A percentile compares a stretch with the other conserved stretches of the same genome.
These are phyloP conservation scores for Vesta saturnalis DNA, from an alignment of 2,888 invertebrate species.

Conservation along the genomic window DNA sequence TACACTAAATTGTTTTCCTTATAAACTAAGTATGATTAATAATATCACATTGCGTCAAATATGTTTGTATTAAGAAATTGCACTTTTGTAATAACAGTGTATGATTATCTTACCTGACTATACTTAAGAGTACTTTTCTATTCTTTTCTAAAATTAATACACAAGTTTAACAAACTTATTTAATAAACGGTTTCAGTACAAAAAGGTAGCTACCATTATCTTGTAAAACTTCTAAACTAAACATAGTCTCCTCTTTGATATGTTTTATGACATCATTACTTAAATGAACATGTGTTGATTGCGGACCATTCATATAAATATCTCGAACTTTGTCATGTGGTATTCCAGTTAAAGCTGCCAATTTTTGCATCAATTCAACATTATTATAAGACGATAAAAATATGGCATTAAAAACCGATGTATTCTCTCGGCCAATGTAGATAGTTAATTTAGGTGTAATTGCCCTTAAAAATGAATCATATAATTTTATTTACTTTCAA, in stretches of 20 bases:
- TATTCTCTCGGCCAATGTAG: slow-evolving; percentile 79
- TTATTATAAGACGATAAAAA: slow-evolving; percentile 78
- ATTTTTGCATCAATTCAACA: slow-evolving; percentile 72
- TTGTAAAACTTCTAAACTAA: slow-evolving; percentile 52
- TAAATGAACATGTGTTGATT: slow-evolving; percentile 83
- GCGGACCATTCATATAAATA: slow-evolving; percentile 83
- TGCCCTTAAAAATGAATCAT: slow-evolving; percentile 60
- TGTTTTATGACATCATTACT: slow-evolving; percentile 88
- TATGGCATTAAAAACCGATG: slow-evolving; percentile 79
- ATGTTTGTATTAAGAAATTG: no score
- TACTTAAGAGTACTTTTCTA: no score
- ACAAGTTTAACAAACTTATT: no score
- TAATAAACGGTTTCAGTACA: slow-evolving; percentile 33
- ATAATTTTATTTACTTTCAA: neutral
- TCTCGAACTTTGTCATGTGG: slow-evolving; percentile 61
- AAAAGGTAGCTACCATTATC: slow-evolving; percentile 42
- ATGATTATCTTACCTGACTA: no score
- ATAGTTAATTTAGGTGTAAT: slow-evolving; percentile 83
- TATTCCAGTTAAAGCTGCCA: slow-evolving; percentile 69
- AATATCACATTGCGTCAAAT: no score
- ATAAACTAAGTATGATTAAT: no score
- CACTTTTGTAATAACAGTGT: no score
- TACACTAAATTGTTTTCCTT: no score
- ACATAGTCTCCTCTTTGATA: slow-evolving; percentile 82
- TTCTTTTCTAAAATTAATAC: no score